Evolutionary conservation across 2,113 vertebrate genomes (phyloP), one percentile per base, ranked within the genome.

Genomic region (Azemiops feae): DNA sequence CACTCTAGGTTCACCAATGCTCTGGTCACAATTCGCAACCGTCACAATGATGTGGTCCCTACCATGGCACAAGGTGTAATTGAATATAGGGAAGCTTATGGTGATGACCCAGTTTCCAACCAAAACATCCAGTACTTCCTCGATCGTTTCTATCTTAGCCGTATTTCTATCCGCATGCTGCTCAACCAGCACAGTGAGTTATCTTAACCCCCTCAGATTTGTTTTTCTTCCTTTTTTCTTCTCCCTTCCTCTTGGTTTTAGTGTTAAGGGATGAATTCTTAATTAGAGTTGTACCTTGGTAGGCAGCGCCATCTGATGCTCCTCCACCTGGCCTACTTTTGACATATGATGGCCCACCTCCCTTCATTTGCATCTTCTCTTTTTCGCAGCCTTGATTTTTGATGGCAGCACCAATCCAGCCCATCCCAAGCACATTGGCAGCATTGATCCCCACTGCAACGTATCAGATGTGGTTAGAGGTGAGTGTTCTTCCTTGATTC

Each of bases 41-140:
- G 99, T 57, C 99, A 99, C 97, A 99, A 99, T 0, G 98, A 99
- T 0, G 99, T 99, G 0, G 99, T 99, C 11, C 98, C 99, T 60
- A 99, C 99, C 47, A 99, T 99, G 99, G 99, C 99, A 0, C 98
- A 99, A 97, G 99, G 99, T 0, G 97, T 99, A 94, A 97, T 99
- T 0, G 98, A 99, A 94, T 99, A 99, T 97, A 99, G 99, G 96
- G 99, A 99, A 57, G 90, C 98, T 0, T 99, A 99, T 0, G 97
- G 98, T 2, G 98, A 99, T 18, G 99, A 99, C 93, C 98, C 97
- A 0, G 97, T 98, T 30, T 98, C 98, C 96, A 99, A 98, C 97
- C 99, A 99, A 97, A 99, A 99, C 97, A 99, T 99, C 94, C 98
- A 99, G 97, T 99, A 99, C 96, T 99, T 99, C 96, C 97, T 99